Evolutionary conservation across 2,888 invertebrate genomes (phyloP), one percentile per base, ranked within the genome.

Genomic region (Merodon equestris): DNA sequence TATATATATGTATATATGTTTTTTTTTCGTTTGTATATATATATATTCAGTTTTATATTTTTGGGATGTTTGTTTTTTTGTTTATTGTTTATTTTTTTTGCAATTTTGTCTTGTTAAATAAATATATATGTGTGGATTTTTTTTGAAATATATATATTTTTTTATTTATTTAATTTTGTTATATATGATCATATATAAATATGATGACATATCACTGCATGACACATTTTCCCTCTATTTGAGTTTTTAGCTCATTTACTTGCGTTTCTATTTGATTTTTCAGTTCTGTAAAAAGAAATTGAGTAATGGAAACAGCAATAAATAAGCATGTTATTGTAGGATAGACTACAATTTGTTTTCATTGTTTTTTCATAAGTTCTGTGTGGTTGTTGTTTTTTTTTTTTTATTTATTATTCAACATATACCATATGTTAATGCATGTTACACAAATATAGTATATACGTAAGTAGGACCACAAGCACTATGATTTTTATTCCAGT

Each of bases 211-310:
- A 89, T 96, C 95, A 96, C 95, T 96, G 96, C 93, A 96, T 94
- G 90, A 94, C 95, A 92, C 96, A 96, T 92, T 96, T 96, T 92
- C 96, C 96, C 93, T 97, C 97, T 91, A 97, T 95, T 92, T 96
- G 96, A 90, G 96, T 94, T 92, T 97, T 97, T 90, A 97, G 92
- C 93, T 97, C 97, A 91, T 94, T 97, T 91, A 97, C 96, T 93
- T 97, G 97, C 90, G 96, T 95, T 92, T 97, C 97, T 93, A 97
- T 94, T 91, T 96, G 95, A 92, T 97, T 97, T 93, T 97, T 97
- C 93, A 97, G 91, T 92, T 97, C 97, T 97, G 95, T 85, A 95
- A 94, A 88, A 87, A 88, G 87, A 87, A 87, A 88, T 87, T 87
- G 88, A 87, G 88, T 87, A 85, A 87, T 87, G 87, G 87, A 87